Base-by-base conservation (phyloP, 2,113 vertebrate genomes). In the Alces alces region DNA sequence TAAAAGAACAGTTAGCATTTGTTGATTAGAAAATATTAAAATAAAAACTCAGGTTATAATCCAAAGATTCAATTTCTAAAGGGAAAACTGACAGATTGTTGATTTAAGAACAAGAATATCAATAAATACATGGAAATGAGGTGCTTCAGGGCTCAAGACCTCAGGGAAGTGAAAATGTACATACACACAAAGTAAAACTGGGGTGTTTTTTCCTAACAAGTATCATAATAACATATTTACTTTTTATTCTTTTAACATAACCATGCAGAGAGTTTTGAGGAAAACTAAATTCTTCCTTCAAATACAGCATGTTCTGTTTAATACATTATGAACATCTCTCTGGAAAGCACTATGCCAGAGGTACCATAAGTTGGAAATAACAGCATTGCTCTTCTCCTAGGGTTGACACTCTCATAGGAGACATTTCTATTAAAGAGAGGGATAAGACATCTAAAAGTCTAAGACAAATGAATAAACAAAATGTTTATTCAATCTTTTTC, bases 21-120 rank as follows among this genome's bases (percentile, higher is more conserved):
- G 19, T 54, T 83, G 66, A 93, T 17, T 79, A 19, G 60, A 88
- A 87, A 91, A 43, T 64, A 30, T 52, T 91, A 47, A 73, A 87
- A 28, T 28, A 47, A 47, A 50, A 93, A 97, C 55, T 45, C 8
- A 88, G 43, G 33, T 30, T 86, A 89, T 61, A 87, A 86, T 12
- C n/a, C 36, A 89, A 89, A 89, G 50, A 79, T 55, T 93, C 43
- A 70, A 39, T 60, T 88, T 89, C 73, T 58, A 47, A 28, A 91
- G 2, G 25, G 45, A 87, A 92, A 94, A 79, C 9, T 64, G 54
- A 95, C 16, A 93, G 45, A 73, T 27, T 82, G 47, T 11, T 58
- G 47, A 86, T 61, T 93, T 89, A 87, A 90, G 55, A 93, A 94
- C 14, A 14, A 84, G 15, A 84, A 78, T n/a, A 95, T 76, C 92